Evolutionary conservation across 2,113 vertebrate genomes (phyloP).

Genomic region (Eulemur rufifrons): DNA sequence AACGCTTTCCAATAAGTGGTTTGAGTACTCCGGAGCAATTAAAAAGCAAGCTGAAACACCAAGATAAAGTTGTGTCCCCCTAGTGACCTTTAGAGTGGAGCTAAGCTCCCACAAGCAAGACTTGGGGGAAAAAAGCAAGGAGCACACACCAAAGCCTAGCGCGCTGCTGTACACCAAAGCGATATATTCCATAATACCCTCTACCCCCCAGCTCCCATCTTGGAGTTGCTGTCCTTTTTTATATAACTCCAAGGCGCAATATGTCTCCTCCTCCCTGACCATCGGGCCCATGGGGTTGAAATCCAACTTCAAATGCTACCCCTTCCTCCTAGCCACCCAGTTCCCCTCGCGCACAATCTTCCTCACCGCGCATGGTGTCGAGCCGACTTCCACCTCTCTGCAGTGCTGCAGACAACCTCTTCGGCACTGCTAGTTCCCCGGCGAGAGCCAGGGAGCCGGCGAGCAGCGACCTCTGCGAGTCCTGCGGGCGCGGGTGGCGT

Average conservation of each 20-base stretch:
- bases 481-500: neutral
- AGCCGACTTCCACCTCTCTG: neutral
- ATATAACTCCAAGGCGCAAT: neutral
- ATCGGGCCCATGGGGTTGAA: neutral
- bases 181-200: neutral
- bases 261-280: neutral
- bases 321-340: neutral
- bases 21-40: neutral
- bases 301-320: neutral
- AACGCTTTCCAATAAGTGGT: neutral
- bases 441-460: neutral
- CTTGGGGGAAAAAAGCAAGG: fast-evolving
- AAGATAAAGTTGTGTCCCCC: slow-evolving; percentile 56
- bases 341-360: neutral
- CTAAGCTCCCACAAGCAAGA: slow-evolving; percentile 8
- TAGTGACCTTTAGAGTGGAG: slow-evolving; percentile 72
- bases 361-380: neutral
- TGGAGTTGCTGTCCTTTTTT: neutral
- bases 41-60: neutral
- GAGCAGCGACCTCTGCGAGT: neutral
- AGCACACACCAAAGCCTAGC: neutral
- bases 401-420: slow-evolving; percentile 3
- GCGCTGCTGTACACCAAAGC: neutral
- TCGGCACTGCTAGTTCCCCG: neutral
- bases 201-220: neutral